A percentile compares a stretch with the other conserved stretches of the same genome.
Evolutionary conservation across 2,113 vertebrate genomes (phyloP).

Genomic region (Callionymus lyra): DNA sequence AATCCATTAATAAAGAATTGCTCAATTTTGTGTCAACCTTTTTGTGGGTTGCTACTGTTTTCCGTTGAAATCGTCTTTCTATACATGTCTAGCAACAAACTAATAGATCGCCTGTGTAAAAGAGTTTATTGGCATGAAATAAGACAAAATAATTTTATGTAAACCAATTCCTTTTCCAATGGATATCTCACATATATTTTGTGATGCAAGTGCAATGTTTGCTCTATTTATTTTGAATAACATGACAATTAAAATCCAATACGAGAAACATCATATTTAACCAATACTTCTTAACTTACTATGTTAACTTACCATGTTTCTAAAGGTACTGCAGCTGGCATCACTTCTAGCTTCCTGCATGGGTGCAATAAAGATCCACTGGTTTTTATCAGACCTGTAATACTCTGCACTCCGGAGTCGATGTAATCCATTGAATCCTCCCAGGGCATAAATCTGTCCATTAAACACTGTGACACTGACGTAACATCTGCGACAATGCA

Average conservation of each 20-base stretch:
- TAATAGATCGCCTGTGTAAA: too few relatives aligned
- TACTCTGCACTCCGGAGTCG: conserved; percentile 28
- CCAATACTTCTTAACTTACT: not conserved
- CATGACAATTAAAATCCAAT: too few relatives aligned
- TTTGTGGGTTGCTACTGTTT: too few relatives aligned
- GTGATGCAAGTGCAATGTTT: not conserved
- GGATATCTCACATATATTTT: too few relatives aligned
- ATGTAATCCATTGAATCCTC: conserved; percentile 7
- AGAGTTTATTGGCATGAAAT: too few relatives aligned
- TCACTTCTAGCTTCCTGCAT: conserved; percentile 30
- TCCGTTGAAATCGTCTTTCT: too few relatives aligned
- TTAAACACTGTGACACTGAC: conserved; percentile 29
- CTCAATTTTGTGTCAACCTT: too few relatives aligned
- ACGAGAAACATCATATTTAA: too few relatives aligned
- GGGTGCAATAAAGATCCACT: conserved; percentile 28
- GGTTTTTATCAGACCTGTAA: conserved; percentile 29
- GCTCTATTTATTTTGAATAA: not conserved
- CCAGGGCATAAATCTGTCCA: conserved; percentile 33
- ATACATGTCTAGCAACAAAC: too few relatives aligned
- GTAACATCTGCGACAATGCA: conserved; percentile 26
- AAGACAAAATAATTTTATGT: too few relatives aligned
- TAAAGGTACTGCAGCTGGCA: conserved; percentile 60
- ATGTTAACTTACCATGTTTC: conserved; percentile 61
- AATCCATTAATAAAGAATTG: too few relatives aligned
- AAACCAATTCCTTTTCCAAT: too few relatives aligned